phyloP scores from a whole-genome alignment of 2,797 vertebrate species.

The Semotilus atromaculatus region DNA sequence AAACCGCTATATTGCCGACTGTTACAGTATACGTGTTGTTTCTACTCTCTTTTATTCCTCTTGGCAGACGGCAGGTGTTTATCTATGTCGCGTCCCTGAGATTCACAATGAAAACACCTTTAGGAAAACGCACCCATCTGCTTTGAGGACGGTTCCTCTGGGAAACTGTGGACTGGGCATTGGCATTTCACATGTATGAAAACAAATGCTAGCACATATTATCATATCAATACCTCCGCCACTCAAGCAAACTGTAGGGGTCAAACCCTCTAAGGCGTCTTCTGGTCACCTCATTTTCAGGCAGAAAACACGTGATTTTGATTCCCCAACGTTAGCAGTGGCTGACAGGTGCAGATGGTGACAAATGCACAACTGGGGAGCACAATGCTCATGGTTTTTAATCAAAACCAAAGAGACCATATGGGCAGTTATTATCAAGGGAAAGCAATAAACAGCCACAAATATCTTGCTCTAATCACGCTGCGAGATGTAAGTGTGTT shows the following conservation, averaged over 20 bases:
- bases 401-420: slow-evolving; percentile 58
- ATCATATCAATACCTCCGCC: slow-evolving; percentile 66
- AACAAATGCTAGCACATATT: slow-evolving; percentile 65
- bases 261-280: slow-evolving; percentile 61
- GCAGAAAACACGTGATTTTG: slow-evolving; percentile 11
- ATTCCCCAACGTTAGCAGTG: slow-evolving; percentile 14
- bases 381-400: slow-evolving; percentile 57
- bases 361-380: slow-evolving; percentile 43
- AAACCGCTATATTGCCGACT: slow-evolving; percentile 11
- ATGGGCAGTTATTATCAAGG: slow-evolving; percentile 41
- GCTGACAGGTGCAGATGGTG: slow-evolving; percentile 35
- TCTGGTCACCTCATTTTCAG: slow-evolving; percentile 53
- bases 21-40: not conserved
- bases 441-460: slow-evolving; percentile 42
- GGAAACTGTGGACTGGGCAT: slow-evolving; percentile 54
- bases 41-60: slow-evolving; percentile 30
- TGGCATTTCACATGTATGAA: slow-evolving; percentile 55
- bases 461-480: slow-evolving; percentile 23
- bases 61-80: slow-evolving; percentile 23
- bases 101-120: slow-evolving; percentile 46
- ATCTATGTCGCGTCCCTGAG: slow-evolving; percentile 45
- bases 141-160: slow-evolving; percentile 45
- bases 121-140: slow-evolving; percentile 49
- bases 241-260: slow-evolving; percentile 44
- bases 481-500: slow-evolving; percentile 40